Evolutionary conservation across 35 echinoderm and acorn worm species (phyloP), one percentile per base, ranked within the genome.

Genomic region (Strongylocentrotus purpuratus): DNA sequence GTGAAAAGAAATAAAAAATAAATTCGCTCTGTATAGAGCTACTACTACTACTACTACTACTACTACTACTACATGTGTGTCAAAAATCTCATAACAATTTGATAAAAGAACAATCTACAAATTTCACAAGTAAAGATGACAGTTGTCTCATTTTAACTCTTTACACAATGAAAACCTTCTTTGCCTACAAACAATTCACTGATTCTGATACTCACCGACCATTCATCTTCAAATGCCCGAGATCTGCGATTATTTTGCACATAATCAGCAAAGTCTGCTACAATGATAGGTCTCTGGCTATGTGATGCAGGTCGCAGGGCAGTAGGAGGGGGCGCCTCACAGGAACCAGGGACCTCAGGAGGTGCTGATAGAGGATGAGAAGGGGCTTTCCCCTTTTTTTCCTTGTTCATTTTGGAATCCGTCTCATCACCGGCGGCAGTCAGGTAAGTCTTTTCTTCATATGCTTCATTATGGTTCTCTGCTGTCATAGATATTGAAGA

Each of bases 151-250:
- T 41, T 41, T 41, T 41, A 41, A 41, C 35, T 41, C 35, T 41
- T 41, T 41, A 41, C 35, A 41, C 35, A 41, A 41, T 41, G 35
- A 41, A 41, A 41, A 41, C 35, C 35, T 41, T 41, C 35, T 41
- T 1, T 41, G 35, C 35, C 35, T 15, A 55, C 50, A 55, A 55
- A 55, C 15, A 14, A 41, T 55, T 55, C 50, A 10, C 5, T 12
- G 7, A 55, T 14, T n/a, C 15, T 55, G 50, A 18, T 58, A 93
- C 91, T 93, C 46, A 93, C 91, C 91, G 91, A 93, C 91, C 91
- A 93, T 17, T 93, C 91, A 50, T 93, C 91, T 58, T 93, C 91
- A 93, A 93, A 93, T 31, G 31, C 45, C n/a, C 48, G n/a, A 13
- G 91, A 93, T 93, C 47, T 25, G 18, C 91, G 91, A 58, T 93